A percentile compares a stretch with the other conserved stretches of the same genome.
phyloP scores from a whole-genome alignment of 92 coral and sea anemone genomes.

The Zoanthus sociatus region DNA sequence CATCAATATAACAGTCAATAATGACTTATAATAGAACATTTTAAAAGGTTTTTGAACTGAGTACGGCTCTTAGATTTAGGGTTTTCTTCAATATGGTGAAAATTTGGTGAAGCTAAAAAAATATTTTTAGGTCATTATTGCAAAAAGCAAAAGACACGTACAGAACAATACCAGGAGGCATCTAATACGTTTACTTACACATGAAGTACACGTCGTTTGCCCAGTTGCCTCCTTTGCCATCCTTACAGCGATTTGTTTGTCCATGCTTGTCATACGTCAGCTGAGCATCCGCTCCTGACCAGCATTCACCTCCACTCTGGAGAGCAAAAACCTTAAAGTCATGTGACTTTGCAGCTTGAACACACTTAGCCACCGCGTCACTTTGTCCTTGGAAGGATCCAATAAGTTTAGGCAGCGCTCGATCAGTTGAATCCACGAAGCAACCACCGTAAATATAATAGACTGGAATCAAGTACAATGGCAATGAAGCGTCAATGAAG shows the following conservation, averaged over 20 bases:
- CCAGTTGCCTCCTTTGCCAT: slow-evolving; percentile 38
- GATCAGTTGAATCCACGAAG: not conserved
- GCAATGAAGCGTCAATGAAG: no score
- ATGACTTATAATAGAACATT: no score
- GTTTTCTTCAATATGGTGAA: not conserved
- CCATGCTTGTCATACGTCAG: slow-evolving; percentile 46
- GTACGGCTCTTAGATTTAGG: no score
- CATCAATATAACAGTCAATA: no score
- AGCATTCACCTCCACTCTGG: slow-evolving; percentile 46
- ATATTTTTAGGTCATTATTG: no score
- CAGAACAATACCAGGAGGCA: no score
- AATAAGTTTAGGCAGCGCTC: slow-evolving; percentile 19
- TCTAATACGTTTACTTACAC: slow-evolving; percentile 2
- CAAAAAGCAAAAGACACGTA: no score
- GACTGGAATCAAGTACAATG: not conserved
- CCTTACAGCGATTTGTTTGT: slow-evolving; percentile 15
- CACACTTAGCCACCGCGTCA: slow-evolving; percentile 38
- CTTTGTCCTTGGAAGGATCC: slow-evolving; percentile 21
- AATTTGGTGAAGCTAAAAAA: no score
- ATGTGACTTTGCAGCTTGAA: slow-evolving; percentile 20
- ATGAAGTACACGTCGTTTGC: slow-evolving; percentile 43
- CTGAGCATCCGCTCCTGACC: slow-evolving; percentile 54
- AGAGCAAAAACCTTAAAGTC: slow-evolving; percentile 25
- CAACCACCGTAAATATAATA: slow-evolving; percentile 15
- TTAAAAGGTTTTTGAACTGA: no score